Base-by-base conservation (phyloP, 2,888 invertebrate genomes). In the Sphaerophoria taeniata region DNA sequence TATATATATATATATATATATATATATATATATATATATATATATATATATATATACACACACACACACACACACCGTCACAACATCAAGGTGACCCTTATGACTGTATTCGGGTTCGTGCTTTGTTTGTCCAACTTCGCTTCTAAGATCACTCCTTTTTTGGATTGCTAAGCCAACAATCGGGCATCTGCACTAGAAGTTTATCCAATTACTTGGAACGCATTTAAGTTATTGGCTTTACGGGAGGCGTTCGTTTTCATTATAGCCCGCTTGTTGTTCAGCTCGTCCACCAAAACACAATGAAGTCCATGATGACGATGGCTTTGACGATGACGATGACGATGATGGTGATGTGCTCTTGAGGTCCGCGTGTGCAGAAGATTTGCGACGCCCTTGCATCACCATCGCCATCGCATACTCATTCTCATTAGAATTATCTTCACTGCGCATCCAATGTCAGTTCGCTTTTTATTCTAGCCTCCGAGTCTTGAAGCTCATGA, bases 151-250 rank as follows among this genome's bases (percentile, higher is more conserved):
- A 6, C 11, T n/a, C 58, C 7, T 24, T 24, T 24, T 24, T 2
- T 24, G n/a, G 4, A 2, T 24, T 24, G 24, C 24, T 24, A 2
- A 24, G 24, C 24, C 24, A 24, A 45, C 67, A 73, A 69, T 67
- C 60, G 67, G 49, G 73, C 84, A 80, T 79, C 85, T 81, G 73
- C 73, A 76, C 76, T 73, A 72, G 76, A 81, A 85, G 69, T 81
- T 80, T 81, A 77, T 85, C 85, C 85, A 85, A 85, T 85, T 85
- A 81, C 85, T 85, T 81, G 85, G 85, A 85, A 85, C 81, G 85
- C 85, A 85, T 85, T 85, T 85, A 85, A 88, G 82, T 88, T 87
- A 87, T 87, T 87, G 87, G 83, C 81, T 75, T 78, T 82, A 84
- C 73, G 83, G 80, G 74, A 81, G 78, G 84, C 87, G 87, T 87